Base-by-base conservation (phyloP, 2,113 vertebrate species). In the Eurystomus gularis region DNA sequence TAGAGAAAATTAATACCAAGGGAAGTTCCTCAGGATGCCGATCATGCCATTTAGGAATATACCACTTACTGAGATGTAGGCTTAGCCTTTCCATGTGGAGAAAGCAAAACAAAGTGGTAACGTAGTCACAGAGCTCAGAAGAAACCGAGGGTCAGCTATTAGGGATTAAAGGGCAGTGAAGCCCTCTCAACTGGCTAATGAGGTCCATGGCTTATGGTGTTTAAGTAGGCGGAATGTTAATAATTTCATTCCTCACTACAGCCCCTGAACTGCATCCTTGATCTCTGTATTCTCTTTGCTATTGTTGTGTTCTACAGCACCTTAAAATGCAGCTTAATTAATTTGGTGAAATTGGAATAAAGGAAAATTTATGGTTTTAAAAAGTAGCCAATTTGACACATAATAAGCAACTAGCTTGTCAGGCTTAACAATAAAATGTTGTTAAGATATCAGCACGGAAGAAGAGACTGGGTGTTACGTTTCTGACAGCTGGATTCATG, bases 401-500 rank as follows among this genome's bases (percentile, higher is more conserved):
- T 76, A 84, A 88, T 79, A 69, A 92, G 54, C 77, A 96, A n/a
- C 48, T 76, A 87, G 35, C 35, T 95, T 94, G 95, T 90, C 92
- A 96, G 33, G 17, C 73, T 88, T 93, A 92, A 81, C 76, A 86
- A 92, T 79, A 90, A 75, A 88, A 75, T 62, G 33, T 62, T 96
- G 72, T 79, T 86, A 88, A 94, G 80, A 82, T 37, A 88, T 94
- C 85, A 39, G 4, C 13, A 4, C 64, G 71, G 46, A 91, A 88
- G 68, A 93, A 78, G 64, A 92, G 35, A 78, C 24, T 88, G 68
- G 61, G 37, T 71, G 44, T 88, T 85, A 95, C 49, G 42, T 93
- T 95, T 93, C 88, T 95, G 95, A 95, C 88, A 88, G 76, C 55
- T 81, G 76, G 65, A 91, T 91, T 94, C 65, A 49, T 90, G 73